phyloP scores from a whole-genome alignment of 2,888 invertebrate genomes.

The Venustoraphidia nigricollis region DNA sequence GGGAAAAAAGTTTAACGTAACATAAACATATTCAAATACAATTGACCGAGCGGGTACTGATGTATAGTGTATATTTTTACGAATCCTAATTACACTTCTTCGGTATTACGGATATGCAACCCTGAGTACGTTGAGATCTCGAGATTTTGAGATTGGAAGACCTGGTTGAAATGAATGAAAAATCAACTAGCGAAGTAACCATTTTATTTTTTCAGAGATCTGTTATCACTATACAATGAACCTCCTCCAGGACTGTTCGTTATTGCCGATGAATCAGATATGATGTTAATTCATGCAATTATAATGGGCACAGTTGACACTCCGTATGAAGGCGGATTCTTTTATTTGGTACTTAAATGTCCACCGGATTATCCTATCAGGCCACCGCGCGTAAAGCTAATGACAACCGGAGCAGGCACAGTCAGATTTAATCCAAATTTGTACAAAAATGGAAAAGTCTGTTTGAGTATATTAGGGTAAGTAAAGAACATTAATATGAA shows the following conservation, averaged over 20 bases:
- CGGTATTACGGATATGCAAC: too few species aligned
- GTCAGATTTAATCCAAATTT: conserved; percentile 47
- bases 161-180: too few species aligned
- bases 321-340: conserved; percentile 40
- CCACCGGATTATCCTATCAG: conserved; percentile 38
- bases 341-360: conserved; percentile 34
- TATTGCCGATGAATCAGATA: conserved; percentile 33
- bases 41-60: too few species aligned
- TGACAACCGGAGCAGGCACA: conserved; percentile 39
- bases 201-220: conserved; percentile 26
- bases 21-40: too few species aligned
- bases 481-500: conserved; percentile 8
- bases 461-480: conserved; percentile 37
- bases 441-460: conserved; percentile 42
- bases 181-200: too few species aligned
- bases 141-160: too few species aligned
- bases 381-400: conserved; percentile 38
- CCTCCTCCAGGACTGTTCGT: conserved; percentile 39
- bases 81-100: too few species aligned
- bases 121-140: too few species aligned
- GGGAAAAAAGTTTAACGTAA: too few species aligned
- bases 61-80: too few species aligned
- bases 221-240: conserved; percentile 35
- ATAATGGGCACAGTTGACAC: conserved; percentile 42
- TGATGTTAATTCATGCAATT: conserved; percentile 37